Percentiles rank a stretch among this genome's conserved stretches.
Evolutionary conservation across 2,113 vertebrate genomes (phyloP).

Genomic region (Melierax canorus): DNA sequence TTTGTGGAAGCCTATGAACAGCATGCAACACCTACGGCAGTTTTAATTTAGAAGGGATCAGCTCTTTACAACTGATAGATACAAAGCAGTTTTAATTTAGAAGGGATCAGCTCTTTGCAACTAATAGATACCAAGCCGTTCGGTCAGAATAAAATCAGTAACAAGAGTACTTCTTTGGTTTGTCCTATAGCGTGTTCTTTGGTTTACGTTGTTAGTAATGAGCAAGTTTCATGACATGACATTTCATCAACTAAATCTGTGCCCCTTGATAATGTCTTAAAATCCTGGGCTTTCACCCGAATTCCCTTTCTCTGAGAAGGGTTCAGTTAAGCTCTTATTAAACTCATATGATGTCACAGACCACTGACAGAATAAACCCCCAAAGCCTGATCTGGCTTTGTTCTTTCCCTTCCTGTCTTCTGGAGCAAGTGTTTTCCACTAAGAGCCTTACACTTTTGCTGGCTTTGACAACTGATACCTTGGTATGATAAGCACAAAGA

Average conservation of each 20-base stretch:
- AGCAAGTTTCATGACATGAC: neutral
- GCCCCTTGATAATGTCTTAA: neutral
- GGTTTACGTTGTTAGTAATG: neutral
- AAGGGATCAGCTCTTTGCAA: neutral
- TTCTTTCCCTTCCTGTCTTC: neutral
- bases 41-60: neutral
- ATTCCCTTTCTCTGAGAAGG: neutral
- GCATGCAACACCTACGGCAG: neutral
- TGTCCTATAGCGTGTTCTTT: neutral
- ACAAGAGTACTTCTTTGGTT: neutral
- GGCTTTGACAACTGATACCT: neutral
- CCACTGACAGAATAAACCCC: neutral
- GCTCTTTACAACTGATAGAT: neutral
- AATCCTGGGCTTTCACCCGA: neutral
- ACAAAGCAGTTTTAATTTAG: neutral
- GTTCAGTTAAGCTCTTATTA: conserved; percentile 24
- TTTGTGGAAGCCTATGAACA: neutral
- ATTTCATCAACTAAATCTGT: neutral
- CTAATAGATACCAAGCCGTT: neutral
- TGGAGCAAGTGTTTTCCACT: neutral
- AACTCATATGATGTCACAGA: neutral
- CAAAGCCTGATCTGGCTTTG: neutral
- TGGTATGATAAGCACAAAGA: neutral
- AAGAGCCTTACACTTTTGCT: neutral
- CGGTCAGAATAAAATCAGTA: neutral